phyloP scores from a whole-genome alignment of 2,888 invertebrate species.

The Melanchra persicariae region DNA sequence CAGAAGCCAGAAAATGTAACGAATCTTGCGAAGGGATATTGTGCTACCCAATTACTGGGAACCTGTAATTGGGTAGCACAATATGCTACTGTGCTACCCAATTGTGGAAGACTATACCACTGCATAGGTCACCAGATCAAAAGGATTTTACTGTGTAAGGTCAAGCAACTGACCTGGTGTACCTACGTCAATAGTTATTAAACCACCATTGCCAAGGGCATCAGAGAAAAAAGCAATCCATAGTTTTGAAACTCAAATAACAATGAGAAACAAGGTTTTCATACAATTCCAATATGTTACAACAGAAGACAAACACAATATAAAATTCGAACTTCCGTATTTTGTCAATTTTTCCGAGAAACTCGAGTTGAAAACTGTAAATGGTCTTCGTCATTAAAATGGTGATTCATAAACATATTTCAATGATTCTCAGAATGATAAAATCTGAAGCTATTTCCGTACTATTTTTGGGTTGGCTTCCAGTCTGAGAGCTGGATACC shows the following conservation, averaged over 20 bases:
- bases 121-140: too few species aligned
- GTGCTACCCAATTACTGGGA: background rate
- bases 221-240: background rate
- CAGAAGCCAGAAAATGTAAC: too few species aligned
- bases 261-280: background rate
- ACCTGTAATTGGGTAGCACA: too few species aligned
- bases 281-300: background rate
- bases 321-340: background rate
- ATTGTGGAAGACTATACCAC: too few species aligned
- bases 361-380: background rate
- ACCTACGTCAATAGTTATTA: background rate
- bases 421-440: conserved; percentile 17
- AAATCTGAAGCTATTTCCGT: background rate
- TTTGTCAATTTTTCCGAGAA: background rate
- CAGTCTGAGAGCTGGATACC: too few species aligned
- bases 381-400: background rate
- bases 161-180: background rate
- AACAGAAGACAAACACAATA: background rate
- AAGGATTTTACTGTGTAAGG: too few species aligned
- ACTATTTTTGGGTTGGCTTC: too few species aligned
- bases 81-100: too few species aligned
- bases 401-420: conserved; percentile 26
- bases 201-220: background rate
- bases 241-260: background rate
- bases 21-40: background rate